Evolutionary conservation across 2,797 vertebrate genomes (phyloP), one percentile per base, ranked within the genome.

Genomic region (Acestrorhynchus altus): DNA sequence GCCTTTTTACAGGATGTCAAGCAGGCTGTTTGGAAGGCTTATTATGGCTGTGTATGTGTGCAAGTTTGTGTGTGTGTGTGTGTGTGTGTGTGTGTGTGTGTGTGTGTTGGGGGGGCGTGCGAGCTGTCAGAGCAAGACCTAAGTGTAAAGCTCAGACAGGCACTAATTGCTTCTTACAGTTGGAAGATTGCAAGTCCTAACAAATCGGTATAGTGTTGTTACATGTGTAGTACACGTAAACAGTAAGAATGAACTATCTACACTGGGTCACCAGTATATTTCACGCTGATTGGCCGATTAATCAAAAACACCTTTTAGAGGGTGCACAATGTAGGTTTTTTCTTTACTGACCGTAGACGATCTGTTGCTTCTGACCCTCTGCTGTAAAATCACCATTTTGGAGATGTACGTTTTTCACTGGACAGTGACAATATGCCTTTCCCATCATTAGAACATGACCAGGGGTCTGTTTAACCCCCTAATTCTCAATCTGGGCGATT

Each of bases 81-180:
- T 56, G 52, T 56, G 22, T 56, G 22, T 51, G n/a, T n/a, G 47
- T 52, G n/a, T 52, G 51, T 56, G 52, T 56, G 52, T 52, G 49
- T 20, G 5, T 52, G 56, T 57, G 22, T 57, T 46, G 46, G 16
- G 46, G 3, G 20, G 8, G 18, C n/a, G 49, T 51, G 4, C 64
- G n/a, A 26, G 3, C 15, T 52, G 46, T 4, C 40, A 59, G 28
- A 63, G 39, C 13, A 40, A 10, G 57, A 28, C 31, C 9, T n/a
- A 47, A 18, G 65, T 81, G 78, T 77, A 84, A 86, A 20, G 57
- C 57, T 60, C 28, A 60, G 57, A 60, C 16, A 73, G 52, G 79
- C 22, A 46, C 78, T 86, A 73, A 26, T 66, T 67, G 39, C 39
- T 64, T 4, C 4, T 10, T 7, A 28, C 12, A 0, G 42, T 60